Conservation (phyloP, 2,113 vertebrate genomes). For the Ariopsis seemanni region DNA sequence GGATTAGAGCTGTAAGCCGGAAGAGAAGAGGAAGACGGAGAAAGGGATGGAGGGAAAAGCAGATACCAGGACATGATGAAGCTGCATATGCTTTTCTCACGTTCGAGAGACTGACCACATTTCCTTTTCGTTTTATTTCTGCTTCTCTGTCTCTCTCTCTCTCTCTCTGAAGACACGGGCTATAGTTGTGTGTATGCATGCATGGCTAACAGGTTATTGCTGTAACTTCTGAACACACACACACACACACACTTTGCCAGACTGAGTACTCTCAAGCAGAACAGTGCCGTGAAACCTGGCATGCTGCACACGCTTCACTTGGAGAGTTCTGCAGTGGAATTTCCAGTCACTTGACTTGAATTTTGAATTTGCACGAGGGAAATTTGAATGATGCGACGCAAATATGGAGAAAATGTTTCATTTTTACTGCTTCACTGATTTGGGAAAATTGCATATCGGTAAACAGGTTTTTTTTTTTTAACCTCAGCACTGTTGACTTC, state of each 20-base stretch:
- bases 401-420: not conserved
- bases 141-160: not conserved
- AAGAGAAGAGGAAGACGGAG: not conserved
- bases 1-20: constrained; percentile 5
- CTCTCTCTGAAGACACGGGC: not conserved
- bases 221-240: not conserved
- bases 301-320: not conserved
- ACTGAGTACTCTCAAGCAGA: not conserved
- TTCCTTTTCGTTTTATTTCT: not conserved
- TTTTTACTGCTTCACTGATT: not conserved
- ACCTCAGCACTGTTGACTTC: not conserved
- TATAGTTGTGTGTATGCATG: constrained; percentile 19
- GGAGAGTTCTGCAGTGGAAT: not conserved
- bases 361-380: not conserved
- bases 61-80: not conserved
- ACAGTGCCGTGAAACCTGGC: not conserved
- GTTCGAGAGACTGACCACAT: constrained; percentile 2
- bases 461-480: not conserved
- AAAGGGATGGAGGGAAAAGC: not conserved
- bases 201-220: constrained; percentile 10
- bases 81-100: not conserved
- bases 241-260: not conserved
- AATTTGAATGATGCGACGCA: not conserved
- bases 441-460: not conserved
- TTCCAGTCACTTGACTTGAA: constrained; percentile 6